phyloP scores from a whole-genome alignment of 2,113 vertebrate genomes.

The Gasterosteus aculeatus region DNA sequence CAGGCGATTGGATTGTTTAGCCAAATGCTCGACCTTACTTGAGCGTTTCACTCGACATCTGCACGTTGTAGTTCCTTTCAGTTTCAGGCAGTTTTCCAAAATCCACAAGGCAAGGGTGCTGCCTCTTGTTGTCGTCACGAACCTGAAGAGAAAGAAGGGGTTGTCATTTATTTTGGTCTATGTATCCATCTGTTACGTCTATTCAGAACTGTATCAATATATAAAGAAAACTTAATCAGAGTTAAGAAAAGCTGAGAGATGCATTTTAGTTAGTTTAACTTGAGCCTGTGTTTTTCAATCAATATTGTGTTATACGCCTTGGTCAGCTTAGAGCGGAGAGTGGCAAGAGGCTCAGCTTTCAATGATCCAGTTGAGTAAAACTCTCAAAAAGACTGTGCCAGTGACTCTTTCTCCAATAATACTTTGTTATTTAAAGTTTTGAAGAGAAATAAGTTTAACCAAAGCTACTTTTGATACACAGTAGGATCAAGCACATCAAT shows the following conservation, averaged over 20 bases:
- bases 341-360: conserved; percentile 4
- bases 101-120: conserved; percentile 97
- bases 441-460: conserved; percentile 4
- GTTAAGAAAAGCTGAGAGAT: neutral
- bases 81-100: conserved; percentile 96
- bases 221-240: neutral
- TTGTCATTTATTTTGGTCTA: neutral
- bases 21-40: conserved; percentile 83
- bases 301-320: conserved; percentile 3
- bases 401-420: conserved; percentile 19
- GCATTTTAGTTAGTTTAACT: conserved; percentile 25
- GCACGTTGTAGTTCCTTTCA: conserved; percentile 97
- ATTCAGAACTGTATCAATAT: neutral
- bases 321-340: conserved; percentile 19
- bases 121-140: conserved; percentile 97
- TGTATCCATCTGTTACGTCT: too few species aligned
- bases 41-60: conserved; percentile 99
- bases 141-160: conserved; percentile 76
- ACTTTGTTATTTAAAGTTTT: conserved; percentile 13
- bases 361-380: conserved; percentile 4
- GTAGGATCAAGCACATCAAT: conserved; percentile 1
- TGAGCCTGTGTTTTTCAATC: conserved; percentile 13
- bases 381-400: conserved; percentile 4
- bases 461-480: neutral
- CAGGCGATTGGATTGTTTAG: conserved; percentile 44